Evolutionary conservation across 2,113 vertebrate species (phyloP).

Genomic region (Lepus timidus): DNA sequence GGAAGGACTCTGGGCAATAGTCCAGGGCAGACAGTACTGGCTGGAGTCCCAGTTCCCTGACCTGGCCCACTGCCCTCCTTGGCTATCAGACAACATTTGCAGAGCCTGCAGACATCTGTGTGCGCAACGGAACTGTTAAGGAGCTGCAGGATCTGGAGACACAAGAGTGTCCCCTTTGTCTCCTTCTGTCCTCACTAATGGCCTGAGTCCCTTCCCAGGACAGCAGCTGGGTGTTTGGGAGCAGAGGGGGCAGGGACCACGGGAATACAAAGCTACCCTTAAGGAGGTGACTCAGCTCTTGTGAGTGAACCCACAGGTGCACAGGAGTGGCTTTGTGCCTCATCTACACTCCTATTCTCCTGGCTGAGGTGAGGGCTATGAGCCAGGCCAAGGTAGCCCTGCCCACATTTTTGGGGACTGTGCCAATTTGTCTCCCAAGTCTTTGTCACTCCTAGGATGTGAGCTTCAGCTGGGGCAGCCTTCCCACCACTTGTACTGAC

Average conservation of each 20-base stretch:
- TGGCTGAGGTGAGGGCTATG: not conserved
- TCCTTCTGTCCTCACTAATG: constrained; percentile 72
- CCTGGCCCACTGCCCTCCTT: constrained; percentile 80
- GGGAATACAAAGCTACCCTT: constrained; percentile 70
- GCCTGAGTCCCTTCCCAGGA: constrained; percentile 71
- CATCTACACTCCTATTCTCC: not conserved
- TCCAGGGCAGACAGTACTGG: constrained; percentile 71
- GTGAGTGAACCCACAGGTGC: constrained; percentile 60
- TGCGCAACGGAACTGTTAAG: constrained; percentile 61
- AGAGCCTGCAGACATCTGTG: constrained; percentile 72
- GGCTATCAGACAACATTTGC: constrained; percentile 70
- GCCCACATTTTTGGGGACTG: constrained; percentile 3
- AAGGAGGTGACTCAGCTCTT: constrained; percentile 67
- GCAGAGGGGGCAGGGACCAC: constrained; percentile 52
- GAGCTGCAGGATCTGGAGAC: constrained; percentile 66
- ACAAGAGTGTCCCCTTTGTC: constrained; percentile 76
- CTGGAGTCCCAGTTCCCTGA: constrained; percentile 70
- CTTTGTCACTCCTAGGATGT: not conserved
- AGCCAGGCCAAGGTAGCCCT: constrained; percentile 15
- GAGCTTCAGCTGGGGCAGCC: not conserved
- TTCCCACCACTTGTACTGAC: not conserved
- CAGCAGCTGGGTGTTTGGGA: constrained; percentile 70
- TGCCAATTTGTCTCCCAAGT: not conserved
- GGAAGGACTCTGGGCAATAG: constrained; percentile 62
- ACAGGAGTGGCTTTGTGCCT: not conserved